Conservation (phyloP, 2,888 invertebrate species). For the Hipparchia sbordonii region DNA sequence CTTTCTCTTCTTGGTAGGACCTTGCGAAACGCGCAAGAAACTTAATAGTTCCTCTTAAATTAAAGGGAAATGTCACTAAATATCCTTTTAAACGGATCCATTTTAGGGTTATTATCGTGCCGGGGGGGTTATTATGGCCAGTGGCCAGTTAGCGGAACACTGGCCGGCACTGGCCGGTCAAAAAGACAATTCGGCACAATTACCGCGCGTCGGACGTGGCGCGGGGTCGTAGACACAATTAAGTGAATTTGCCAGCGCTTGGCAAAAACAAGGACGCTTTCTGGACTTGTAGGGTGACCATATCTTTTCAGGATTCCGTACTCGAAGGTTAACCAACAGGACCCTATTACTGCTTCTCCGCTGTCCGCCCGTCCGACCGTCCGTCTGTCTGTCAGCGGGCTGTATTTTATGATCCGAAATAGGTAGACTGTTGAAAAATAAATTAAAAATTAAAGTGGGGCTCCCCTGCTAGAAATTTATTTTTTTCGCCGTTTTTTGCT, state of each 20-base stretch:
- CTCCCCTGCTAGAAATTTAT: too few relatives aligned
- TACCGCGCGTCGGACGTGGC: constrained; percentile 61
- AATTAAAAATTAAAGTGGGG: too few relatives aligned
- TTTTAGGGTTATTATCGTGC: constrained; percentile 32
- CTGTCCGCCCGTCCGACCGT: too few relatives aligned
- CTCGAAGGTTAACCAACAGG: too few relatives aligned
- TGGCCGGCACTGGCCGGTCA: constrained; percentile 6
- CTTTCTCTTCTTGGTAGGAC: neutral
- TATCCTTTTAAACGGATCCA: constrained; percentile 11
- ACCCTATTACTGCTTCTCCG: too few relatives aligned
- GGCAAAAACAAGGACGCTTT: constrained; percentile 62
- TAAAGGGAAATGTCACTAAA: constrained; percentile 11
- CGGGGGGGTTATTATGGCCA: constrained; percentile 25
- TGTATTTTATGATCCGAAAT: too few relatives aligned
- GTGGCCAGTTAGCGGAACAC: constrained; percentile 21
- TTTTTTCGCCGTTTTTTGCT: too few relatives aligned
- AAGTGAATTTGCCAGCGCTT: constrained; percentile 68
- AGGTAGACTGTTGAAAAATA: too few relatives aligned
- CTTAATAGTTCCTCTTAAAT: neutral
- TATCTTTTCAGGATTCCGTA: neutral
- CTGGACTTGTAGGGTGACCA: constrained; percentile 50
- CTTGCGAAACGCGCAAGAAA: constrained; percentile 1
- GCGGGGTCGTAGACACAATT: constrained; percentile 73
- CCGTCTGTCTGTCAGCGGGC: too few relatives aligned
- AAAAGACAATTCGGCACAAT: constrained; percentile 50